Evolutionary conservation across 2,888 invertebrate genomes (phyloP), one percentile per base, ranked within the genome.

Genomic region (Pandemis corylana): DNA sequence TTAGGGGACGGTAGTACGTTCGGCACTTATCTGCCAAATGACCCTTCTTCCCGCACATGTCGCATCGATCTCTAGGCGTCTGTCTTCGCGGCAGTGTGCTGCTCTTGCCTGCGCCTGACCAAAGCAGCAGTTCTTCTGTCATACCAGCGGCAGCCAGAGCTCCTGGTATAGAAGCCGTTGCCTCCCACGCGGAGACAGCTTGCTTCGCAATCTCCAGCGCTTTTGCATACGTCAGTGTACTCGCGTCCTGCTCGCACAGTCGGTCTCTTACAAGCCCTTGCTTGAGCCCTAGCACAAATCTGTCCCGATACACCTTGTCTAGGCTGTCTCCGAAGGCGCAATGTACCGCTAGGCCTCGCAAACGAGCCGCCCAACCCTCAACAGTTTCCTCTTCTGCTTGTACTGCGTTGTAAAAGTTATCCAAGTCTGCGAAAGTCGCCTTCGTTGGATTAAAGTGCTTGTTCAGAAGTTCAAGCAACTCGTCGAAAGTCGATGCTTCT

Each of bases 241-340:
- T 28, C 10, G 61, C 7, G 15, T 70, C 69, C 12, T 72, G 44
- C 20, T 71, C 72, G 28, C 70, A 77, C 9, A 77, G 61, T 5
- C 68, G 51, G 15, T 73, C 71, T 5, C 76, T 68, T 41, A 64
- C 71, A 3, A 73, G 72, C 13, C 75, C 76, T 2, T 49, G 20
- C 12, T 61, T 64, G 51, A 77, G 51, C 7, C 77, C 77, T 1
- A 77, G 51, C 2, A 77, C 68, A 59, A 77, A 77, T 49, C 77
- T 76, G 20, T 77, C 77, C 4, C 53, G n/a, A 42, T 76, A 64
- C 3, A 63, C n/a, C 7, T 56, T 59, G 7, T 76, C 68, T 44
- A 77, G 66, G 12, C 65, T 65, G 20, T 64, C 15, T 5, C 76
- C 76, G 51, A 77, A 77, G 0, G 68, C 62, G 53, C 76, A 77